Evolutionary conservation across 2,113 vertebrate genomes (phyloP), one percentile per base, ranked within the genome.

Genomic region (Halcyon malimbica): DNA sequence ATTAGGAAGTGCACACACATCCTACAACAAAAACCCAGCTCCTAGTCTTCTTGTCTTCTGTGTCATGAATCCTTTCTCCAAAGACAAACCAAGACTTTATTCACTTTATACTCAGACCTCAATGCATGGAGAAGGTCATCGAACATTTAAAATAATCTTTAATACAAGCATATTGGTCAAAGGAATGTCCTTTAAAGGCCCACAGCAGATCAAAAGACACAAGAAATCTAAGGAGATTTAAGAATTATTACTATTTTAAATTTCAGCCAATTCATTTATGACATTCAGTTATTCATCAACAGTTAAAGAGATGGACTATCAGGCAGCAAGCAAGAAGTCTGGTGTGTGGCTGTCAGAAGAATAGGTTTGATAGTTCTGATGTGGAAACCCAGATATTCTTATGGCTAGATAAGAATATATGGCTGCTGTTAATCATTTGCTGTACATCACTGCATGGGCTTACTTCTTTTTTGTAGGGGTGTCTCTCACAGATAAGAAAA

Each of bases 401-500:
- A 76, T 79, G 89, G 76, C 82, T 86, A 94, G 77, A 23, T 71
- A 87, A 73, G 41, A 37, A 8, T 70, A 51, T 29, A 69, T n/a
- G 16, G 44, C 41, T 91, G 23, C 78, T 83, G 54, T 86, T 87
- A 90, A 88, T 63, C 10, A 94, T 83, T 88, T 74, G 76, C 67
- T 46, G 35, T 75, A 46, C 0, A 2, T 10, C 17, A 18, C 35
- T 28, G 42, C 10, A 21, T 0, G 0, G 31, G 12, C 5, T 25
- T 41, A 18, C 35, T 82, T 79, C 29, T 91, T 82, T 82, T 35
- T 25, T n/a, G 5, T 5, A 23, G 17, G 2, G 9, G 1, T 23
- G 12, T 69, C 25, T 89, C 51, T 42, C 51, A 54, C 8, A 1
- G 1, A 7, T 39, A 50, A 60, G 29, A 44, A 64, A 59, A 64